These are phyloP conservation scores for Hystrix brachyura DNA, from an alignment of 2,113 vertebrate species.

Conservation along the genomic window DNA sequence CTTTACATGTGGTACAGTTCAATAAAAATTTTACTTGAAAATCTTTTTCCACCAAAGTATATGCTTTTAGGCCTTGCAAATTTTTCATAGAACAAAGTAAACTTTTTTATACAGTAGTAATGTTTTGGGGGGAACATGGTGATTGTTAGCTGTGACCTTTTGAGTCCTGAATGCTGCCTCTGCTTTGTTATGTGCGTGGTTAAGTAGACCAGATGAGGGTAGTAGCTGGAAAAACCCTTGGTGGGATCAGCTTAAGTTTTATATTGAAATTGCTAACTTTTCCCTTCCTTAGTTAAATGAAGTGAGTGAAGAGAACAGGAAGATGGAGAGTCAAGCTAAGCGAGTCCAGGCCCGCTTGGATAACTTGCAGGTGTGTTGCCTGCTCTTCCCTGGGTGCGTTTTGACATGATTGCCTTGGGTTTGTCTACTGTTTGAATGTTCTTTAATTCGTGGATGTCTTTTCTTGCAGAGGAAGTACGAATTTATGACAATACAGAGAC, in stretches of 20 bases:
- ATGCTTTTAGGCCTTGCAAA: background rate
- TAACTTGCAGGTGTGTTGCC: constrained; percentile 92
- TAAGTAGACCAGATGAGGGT: background rate
- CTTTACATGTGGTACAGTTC: background rate
- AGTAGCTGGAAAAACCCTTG: background rate
- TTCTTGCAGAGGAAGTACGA: constrained; percentile 92
- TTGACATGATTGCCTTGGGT: constrained; percentile 24
- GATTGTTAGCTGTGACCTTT: background rate
- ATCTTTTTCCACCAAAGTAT: background rate
- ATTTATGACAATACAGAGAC: constrained; percentile 85
- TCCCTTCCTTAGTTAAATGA: constrained; percentile 89
- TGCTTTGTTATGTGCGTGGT: constrained; percentile 15
- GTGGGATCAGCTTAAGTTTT: background rate
- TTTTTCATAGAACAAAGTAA: constrained; percentile 17
- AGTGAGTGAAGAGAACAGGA: constrained; percentile 91
- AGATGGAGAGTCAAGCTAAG: constrained; percentile 90
- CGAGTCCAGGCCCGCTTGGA: constrained; percentile 93
- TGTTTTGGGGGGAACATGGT: background rate
- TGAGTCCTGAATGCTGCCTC: background rate
- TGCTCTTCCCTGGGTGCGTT: constrained; percentile 52
- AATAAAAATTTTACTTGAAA: background rate
- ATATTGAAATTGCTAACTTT: constrained; percentile 67
- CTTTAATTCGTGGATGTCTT: constrained; percentile 64
- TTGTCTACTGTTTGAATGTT: constrained; percentile 36
- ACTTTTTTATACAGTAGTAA: background rate